These are phyloP conservation scores for Porites lobata DNA, from an alignment of 92 coral and sea anemone genomes.

Conservation along the genomic window DNA sequence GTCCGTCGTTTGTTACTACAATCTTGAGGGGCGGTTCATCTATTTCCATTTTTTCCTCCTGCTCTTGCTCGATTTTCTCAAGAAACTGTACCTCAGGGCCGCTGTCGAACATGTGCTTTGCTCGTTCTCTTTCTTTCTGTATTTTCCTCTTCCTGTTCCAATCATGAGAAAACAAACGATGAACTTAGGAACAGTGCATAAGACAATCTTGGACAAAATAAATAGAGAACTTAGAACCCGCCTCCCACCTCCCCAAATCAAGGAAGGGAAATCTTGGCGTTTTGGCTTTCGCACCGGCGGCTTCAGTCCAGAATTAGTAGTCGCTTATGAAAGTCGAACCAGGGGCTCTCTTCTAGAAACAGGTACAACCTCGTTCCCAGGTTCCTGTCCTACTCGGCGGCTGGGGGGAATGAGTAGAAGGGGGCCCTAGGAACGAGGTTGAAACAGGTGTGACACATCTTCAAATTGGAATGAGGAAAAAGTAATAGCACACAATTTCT, in stretches of 20 bases:
- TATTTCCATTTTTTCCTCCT: conserved; percentile 75
- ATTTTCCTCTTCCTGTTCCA: conserved; percentile 85
- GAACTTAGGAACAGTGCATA: not conserved
- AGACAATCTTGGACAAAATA: not conserved
- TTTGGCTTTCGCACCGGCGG: too few species aligned
- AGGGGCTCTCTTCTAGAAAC: too few species aligned
- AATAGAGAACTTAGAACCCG: not conserved
- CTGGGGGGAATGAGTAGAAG: too few species aligned
- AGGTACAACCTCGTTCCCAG: too few species aligned
- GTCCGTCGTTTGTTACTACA: conserved; percentile 81
- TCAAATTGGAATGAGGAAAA: too few species aligned
- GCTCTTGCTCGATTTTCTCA: conserved; percentile 77
- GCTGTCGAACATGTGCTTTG: conserved; percentile 77
- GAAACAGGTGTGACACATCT: too few species aligned
- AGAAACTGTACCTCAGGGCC: conserved; percentile 90
- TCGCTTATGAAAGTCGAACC: too few species aligned
- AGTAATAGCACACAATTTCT: too few species aligned
- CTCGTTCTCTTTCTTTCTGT: conserved; percentile 80
- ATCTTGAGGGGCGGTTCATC: conserved; percentile 96
- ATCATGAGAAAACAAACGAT: not conserved
- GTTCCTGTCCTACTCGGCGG: too few species aligned
- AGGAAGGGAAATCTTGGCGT: too few species aligned
- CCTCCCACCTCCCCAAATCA: not conserved
- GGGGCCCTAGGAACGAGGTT: too few species aligned
- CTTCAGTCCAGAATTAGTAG: too few species aligned